A percentile compares a stretch with the other conserved stretches of the same genome.
These are phyloP conservation scores for Pangasius macronema DNA, from an alignment of 2,797 vertebrate genomes.

Conservation along the genomic window DNA sequence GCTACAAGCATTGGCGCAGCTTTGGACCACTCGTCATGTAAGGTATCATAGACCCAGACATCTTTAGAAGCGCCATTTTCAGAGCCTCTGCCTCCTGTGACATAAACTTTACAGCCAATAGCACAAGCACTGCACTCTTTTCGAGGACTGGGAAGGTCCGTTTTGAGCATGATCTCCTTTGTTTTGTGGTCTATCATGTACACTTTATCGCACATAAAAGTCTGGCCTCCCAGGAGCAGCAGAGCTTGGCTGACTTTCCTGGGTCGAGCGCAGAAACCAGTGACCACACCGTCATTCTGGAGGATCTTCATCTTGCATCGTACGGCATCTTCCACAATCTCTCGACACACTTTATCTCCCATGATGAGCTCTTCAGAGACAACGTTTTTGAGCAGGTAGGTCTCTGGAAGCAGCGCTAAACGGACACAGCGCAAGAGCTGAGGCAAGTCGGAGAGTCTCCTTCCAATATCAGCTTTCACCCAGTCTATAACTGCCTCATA, in stretches of 20 bases:
- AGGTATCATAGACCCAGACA: slow-evolving; percentile 85
- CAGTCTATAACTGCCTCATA: slow-evolving; percentile 85
- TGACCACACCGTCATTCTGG: slow-evolving; percentile 84
- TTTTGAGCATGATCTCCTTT: slow-evolving; percentile 84
- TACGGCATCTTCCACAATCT: slow-evolving; percentile 83
- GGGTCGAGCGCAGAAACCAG: slow-evolving; percentile 81
- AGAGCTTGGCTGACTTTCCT: slow-evolving; percentile 84
- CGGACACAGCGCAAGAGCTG: slow-evolving; percentile 81
- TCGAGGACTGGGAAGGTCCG: slow-evolving; percentile 84
- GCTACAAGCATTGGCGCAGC: slow-evolving; percentile 83
- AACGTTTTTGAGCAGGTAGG: slow-evolving; percentile 78
- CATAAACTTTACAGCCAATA: slow-evolving; percentile 86
- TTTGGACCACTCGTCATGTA: slow-evolving; percentile 88
- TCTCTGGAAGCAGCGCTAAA: slow-evolving; percentile 80
- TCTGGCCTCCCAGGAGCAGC: slow-evolving; percentile 83
- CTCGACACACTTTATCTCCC: slow-evolving; percentile 80
- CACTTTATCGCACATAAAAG: slow-evolving; percentile 86
- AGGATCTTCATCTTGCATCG: slow-evolving; percentile 84
- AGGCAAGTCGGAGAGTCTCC: slow-evolving; percentile 74
- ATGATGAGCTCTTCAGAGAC: slow-evolving; percentile 81
- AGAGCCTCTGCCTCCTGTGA: slow-evolving; percentile 82
- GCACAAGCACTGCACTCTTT: slow-evolving; percentile 87
- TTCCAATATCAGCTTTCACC: slow-evolving; percentile 79
- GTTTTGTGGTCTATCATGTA: slow-evolving; percentile 85
- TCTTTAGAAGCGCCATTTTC: slow-evolving; percentile 86